These are phyloP conservation scores for Zoroaster sp. DNA, from an alignment of 53 echinoderm and acorn worm species.

Conservation along the genomic window DNA sequence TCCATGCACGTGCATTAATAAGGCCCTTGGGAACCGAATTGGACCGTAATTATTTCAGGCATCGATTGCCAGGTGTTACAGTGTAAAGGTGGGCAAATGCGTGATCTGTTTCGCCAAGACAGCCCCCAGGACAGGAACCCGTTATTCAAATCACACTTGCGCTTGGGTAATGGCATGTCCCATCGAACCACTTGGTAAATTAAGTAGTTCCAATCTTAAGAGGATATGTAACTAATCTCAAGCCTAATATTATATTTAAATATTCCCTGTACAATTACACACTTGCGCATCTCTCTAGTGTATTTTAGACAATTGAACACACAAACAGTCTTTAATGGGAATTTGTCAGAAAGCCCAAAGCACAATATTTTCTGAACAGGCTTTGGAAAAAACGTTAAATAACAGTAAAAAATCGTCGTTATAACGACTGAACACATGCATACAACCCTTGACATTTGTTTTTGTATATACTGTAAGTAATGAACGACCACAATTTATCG, in stretches of 20 bases:
- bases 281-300: background rate
- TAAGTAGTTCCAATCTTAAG: background rate
- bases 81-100: background rate
- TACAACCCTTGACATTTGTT: no score
- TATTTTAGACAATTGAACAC: background rate
- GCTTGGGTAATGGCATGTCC: background rate
- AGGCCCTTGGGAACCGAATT: background rate
- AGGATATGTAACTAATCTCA: background rate
- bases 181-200: background rate
- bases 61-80: background rate
- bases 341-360: background rate
- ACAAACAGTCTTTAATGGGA: background rate
- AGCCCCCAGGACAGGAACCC: background rate
- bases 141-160: background rate
- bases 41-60: background rate
- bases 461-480: background rate
- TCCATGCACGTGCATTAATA: background rate
- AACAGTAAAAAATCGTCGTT: no score
- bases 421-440: no score
- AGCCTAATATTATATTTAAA: background rate
- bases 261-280: background rate
- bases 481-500: background rate
- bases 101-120: background rate
- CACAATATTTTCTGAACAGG: background rate
- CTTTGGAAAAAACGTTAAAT: no score